Base-by-base conservation (phyloP, 1,140 invertebrate species). In the Nasonia vitripennis region DNA sequence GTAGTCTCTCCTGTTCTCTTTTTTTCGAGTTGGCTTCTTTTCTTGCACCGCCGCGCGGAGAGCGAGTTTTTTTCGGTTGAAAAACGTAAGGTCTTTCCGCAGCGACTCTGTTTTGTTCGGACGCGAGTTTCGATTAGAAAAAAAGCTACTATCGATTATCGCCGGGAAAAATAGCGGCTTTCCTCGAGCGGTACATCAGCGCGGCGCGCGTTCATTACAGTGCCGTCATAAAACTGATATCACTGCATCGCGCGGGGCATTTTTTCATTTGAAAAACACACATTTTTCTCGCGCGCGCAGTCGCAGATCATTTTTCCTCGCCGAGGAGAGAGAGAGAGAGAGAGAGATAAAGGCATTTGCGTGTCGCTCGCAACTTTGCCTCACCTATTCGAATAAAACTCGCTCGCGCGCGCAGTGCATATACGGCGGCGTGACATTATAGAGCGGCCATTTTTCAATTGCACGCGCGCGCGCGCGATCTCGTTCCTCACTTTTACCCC, bases 401-500 rank as follows among this genome's bases (percentile, higher is more conserved):
- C 70, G 11, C 17, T 5, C 23, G 27, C 23, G 20, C 5, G 3
- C 2, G 6, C 2, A 17, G 20, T 20, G 55, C 20, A 41, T 41
- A 41, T 41, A 41, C 41, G 9, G 20, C 20, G 55, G 17, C 55
- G 55, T 62, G 55, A 62, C 55, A 62, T 62, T 62, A 62, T 62
- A 62, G 14, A 62, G 20, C 67, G 62, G 51, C 45, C 78, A 62
- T 79, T 79, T 78, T 78, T 78, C 45, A 45, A 45, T 78, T 78
- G 45, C 45, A 45, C n/a, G n/a, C 73, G 73, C 55, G 34, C 12
- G 45, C 1, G 51, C 23, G 70, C 23, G 23, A 71, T 31, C 70
- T 71, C 70, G 12, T 71, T 71, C 70, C 34, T 71, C 70, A 71
- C 34, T 71, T 71, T 34, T 27, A 71, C 70, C 27, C 70, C 23